Conservation (phyloP, 2,113 vertebrate species). For the Oreochromis niloticus region DNA sequence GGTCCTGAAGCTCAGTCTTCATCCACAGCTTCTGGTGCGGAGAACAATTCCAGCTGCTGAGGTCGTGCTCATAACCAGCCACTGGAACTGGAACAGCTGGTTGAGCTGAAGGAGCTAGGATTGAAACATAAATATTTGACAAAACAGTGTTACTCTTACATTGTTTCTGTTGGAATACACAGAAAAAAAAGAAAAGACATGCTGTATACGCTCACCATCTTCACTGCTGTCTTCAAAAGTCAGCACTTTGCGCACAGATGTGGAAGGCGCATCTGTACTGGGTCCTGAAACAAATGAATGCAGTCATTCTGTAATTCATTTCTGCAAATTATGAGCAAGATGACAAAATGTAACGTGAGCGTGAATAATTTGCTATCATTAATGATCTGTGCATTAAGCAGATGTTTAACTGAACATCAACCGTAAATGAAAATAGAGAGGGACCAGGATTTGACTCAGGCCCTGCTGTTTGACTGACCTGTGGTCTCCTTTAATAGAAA, state of each 20-base stretch:
- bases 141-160: not conserved
- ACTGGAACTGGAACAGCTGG: not conserved
- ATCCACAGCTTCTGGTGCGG: not conserved
- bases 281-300: not conserved
- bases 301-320: not conserved
- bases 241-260: not conserved
- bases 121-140: not conserved
- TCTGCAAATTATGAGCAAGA: too few relatives aligned
- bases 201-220: not conserved
- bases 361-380: not conserved
- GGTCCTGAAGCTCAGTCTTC: not conserved
- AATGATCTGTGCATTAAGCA: not conserved
- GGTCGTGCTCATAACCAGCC: not conserved
- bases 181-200: not conserved
- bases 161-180: not conserved
- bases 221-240: not conserved
- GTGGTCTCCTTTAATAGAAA: too few relatives aligned
- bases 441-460: too few relatives aligned
- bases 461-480: too few relatives aligned
- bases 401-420: not conserved
- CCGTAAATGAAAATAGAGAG: too few relatives aligned
- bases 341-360: not conserved
- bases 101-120: not conserved
- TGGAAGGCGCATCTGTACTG: not conserved
- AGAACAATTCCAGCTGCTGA: not conserved